Evolutionary conservation across 1,140 invertebrate genomes (phyloP), one percentile per base, ranked within the genome.

Genomic region (Helicoverpa zea): DNA sequence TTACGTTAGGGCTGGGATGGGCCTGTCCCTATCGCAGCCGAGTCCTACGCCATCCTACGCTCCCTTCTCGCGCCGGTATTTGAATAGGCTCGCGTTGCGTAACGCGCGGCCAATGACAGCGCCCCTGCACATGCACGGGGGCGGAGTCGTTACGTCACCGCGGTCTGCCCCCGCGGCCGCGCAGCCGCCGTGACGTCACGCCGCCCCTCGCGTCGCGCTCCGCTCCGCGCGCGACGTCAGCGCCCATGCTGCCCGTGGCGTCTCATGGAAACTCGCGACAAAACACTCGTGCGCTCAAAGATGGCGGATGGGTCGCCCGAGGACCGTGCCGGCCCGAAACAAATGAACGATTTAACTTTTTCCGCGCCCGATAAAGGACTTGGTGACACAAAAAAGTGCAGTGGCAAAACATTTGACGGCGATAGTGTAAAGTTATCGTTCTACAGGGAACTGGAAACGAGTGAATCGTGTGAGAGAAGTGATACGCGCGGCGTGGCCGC

Each of bases 281-380:
- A 95, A 94, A 94, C 94, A 94, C 90, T 94, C 91, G 92, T 87
- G 91, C 92, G 89, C 91, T 94, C 90, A 94, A 95, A 95, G 92
- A 95, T 95, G 95, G 94, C 94, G 94, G 94, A 95, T 94, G 94
- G 94, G 92, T 94, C 92, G 91, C 86, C 89, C 81, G 90, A 90
- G 79, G 83, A 88, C 76, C 86, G 91, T 79, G 85, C 87, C 88
- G 90, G 85, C 82, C 89, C 88, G 88, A 86, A 87, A 88, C 90
- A 88, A 92, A 87, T 90, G 86, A 88, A 92, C 84, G 86, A 94
- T 90, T 91, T 91, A 94, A 94, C 92, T 94, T 94, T 94, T 93
- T 92, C 90, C 92, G 94, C 89, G 88, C 79, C 87, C 82, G 88
- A 91, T 84, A 86, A 89, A 79, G 87, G 84, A 90, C 86, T 86